These are phyloP conservation scores for Percopsis transmontana DNA, from an alignment of 2,113 vertebrate species.

Conservation along the genomic window DNA sequence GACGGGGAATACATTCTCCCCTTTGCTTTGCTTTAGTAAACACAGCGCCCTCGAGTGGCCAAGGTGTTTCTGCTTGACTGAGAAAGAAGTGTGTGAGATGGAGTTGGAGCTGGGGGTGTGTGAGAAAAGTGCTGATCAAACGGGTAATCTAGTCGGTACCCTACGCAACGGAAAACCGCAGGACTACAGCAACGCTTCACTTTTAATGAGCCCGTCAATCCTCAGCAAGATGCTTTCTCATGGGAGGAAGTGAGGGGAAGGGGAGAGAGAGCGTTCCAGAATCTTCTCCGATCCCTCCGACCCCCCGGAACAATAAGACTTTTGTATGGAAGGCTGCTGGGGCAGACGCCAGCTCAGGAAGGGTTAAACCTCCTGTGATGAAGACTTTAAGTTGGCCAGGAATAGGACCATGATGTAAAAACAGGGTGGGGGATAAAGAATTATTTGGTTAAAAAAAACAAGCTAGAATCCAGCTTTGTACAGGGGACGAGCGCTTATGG, in stretches of 20 bases:
- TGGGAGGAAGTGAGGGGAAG: constrained; percentile 50
- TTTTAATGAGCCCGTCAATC: constrained; percentile 51
- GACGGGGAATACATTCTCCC: constrained; percentile 37
- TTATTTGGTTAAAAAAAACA: constrained; percentile 30
- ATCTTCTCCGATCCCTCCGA: constrained; percentile 44
- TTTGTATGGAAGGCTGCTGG: constrained; percentile 43
- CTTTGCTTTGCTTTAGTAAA: constrained; percentile 17
- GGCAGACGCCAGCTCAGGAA: constrained; percentile 31
- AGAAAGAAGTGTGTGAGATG: constrained; percentile 26
- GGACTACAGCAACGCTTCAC: constrained; percentile 33
- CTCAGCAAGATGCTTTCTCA: constrained; percentile 32
- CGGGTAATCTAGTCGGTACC: constrained; percentile 13
- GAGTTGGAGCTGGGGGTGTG: constrained; percentile 14
- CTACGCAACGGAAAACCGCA: constrained; percentile 52
- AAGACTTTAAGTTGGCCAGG: constrained; percentile 19
- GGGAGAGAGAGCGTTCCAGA: constrained; percentile 18
- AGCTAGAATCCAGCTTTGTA: constrained; percentile 25
- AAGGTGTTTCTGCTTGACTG: constrained; percentile 9
- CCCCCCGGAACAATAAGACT: constrained; percentile 54
- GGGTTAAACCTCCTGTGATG: constrained; percentile 40
- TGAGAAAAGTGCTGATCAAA: constrained; percentile 49
- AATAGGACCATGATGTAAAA: constrained; percentile 27
- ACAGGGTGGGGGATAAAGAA: constrained; percentile 6
- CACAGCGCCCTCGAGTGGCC: constrained; percentile 50
- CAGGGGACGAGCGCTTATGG: constrained; percentile 34